Base-by-base conservation (phyloP, 2,888 invertebrate genomes). In the Ellobium chinense region DNA sequence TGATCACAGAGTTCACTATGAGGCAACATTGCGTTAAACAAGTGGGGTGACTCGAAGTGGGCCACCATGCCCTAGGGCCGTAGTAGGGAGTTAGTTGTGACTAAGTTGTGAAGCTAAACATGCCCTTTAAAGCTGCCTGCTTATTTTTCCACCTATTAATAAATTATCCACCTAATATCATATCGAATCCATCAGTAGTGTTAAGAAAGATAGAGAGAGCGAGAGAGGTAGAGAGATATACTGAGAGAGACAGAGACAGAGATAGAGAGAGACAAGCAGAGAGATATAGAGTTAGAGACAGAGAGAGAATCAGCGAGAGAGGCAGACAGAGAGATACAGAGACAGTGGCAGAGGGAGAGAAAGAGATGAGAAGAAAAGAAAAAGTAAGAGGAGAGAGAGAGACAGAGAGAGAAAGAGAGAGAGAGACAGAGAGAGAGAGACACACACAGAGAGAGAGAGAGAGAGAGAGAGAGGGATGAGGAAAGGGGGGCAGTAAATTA, bases 381-480 rank as follows among this genome's bases (percentile, higher is more conserved):
- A 46, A 18, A 46, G 46, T 46, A 12, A 18, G 46, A 7, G 18
- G 46, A 46, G 46, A 46, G 46, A 46, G 46, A 29, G 65, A 31
- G 27, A 29, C 29, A 29, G 65, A 46, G 54, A 46, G 54, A 46
- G 54, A 46, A 24, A 70, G 46, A 70, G 24, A 54, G 56, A 70
- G 0, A 70, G 70, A 70, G n/a, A 70, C 46, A 70, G 46, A 70
- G 70, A 70, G 70, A 9, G 2, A 54, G 70, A 29, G 24, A 29
- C 27, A 36, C 0, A n/a, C 9, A 54, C 7, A 65, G 65, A 65
- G 29, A 65, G 65, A 65, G 29, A 65, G 70, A 27, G 27, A 54
- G 54, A 46, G 70, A 12, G 36, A n/a, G 31, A 24, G 58, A 36
- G 24, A 24, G 36, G n/a, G 36, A 58, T 2, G 36, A 18, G 18